Conservation (phyloP, 2,888 invertebrate species). For the Trichogramma evanescens region DNA sequence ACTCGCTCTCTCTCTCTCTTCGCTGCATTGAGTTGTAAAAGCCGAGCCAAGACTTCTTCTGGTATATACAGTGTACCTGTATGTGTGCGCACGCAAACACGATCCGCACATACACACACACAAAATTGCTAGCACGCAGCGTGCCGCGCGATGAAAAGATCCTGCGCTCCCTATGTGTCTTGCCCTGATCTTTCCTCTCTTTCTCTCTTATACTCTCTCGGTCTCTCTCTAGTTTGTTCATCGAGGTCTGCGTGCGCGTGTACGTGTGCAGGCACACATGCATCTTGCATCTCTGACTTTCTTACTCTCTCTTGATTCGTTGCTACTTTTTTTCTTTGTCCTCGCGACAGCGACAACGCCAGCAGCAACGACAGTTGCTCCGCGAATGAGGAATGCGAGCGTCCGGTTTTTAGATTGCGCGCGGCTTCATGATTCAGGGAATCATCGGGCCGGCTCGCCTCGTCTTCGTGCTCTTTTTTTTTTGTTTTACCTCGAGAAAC, state of each 20-base stretch:
- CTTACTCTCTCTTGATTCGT: background rate
- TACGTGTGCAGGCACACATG: conserved; percentile 16
- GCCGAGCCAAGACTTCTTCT: conserved; percentile 19
- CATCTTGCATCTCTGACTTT: background rate
- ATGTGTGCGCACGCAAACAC: no score
- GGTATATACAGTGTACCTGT: no score
- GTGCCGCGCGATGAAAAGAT: conserved; percentile 48
- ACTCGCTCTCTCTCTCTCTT: conserved; percentile 27
- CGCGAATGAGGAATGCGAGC: conserved; percentile 5
- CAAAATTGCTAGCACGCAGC: conserved; percentile 28
- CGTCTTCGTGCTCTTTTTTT: background rate
- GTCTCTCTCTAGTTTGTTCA: conserved; percentile 1
- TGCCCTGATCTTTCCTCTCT: conserved; percentile 41
- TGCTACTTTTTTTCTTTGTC: background rate
- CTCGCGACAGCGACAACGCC: background rate
- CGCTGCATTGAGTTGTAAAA: conserved; percentile 47
- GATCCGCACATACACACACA: no score
- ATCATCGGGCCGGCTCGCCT: conserved; percentile 1
- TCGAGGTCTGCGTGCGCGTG: conserved; percentile 1
- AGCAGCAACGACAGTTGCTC: background rate
- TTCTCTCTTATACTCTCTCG: conserved; percentile 29
- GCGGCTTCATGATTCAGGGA: conserved; percentile 6
- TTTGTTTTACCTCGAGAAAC: background rate
- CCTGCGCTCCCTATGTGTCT: conserved; percentile 43
- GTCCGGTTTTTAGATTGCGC: background rate